Percentiles rank a stretch among this genome's conserved stretches.
Evolutionary conservation across 2,113 vertebrate species (phyloP).

Genomic region (Poeciliopsis occidentalis): DNA sequence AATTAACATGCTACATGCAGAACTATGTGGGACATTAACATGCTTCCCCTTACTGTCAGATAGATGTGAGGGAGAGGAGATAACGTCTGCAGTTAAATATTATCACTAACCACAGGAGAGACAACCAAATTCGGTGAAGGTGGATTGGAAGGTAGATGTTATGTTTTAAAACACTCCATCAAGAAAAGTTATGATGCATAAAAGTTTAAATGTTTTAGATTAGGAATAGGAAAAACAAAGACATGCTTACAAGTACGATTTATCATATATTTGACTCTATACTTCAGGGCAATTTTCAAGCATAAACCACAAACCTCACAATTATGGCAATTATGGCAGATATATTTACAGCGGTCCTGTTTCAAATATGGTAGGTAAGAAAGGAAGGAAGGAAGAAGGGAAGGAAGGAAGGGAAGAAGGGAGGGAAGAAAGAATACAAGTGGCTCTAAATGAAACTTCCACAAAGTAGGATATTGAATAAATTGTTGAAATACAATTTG

Average conservation of each 20-base stretch:
- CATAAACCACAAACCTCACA: background rate
- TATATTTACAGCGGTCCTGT: background rate
- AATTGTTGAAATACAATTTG: background rate
- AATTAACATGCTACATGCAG: slow-evolving; percentile 66
- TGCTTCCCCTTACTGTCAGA: slow-evolving; percentile 43
- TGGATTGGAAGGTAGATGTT: slow-evolving; percentile 28
- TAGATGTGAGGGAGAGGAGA: slow-evolving; percentile 55
- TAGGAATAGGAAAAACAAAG: slow-evolving; percentile 5
- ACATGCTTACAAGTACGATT: background rate
- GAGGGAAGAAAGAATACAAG: background rate
- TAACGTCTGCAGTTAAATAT: slow-evolving; percentile 77
- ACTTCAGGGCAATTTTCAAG: background rate
- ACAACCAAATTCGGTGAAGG: slow-evolving; percentile 39
- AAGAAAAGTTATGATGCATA: slow-evolving; percentile 37
- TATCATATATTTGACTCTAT: background rate
- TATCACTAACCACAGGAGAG: slow-evolving; percentile 71
- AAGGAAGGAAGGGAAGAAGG: background rate
- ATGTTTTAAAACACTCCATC: slow-evolving; percentile 60
- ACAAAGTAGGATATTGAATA: background rate
- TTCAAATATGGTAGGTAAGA: background rate
- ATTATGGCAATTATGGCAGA: too few species aligned
- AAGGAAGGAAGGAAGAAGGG: background rate
- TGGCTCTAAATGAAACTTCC: background rate
- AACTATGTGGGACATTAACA: slow-evolving; percentile 61
- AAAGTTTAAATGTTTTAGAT: slow-evolving; percentile 20